A percentile compares a stretch with the other conserved stretches of the same genome.
Conservation (phyloP, 2,888 invertebrate genomes). For the Hydriomena furcata region DNA sequence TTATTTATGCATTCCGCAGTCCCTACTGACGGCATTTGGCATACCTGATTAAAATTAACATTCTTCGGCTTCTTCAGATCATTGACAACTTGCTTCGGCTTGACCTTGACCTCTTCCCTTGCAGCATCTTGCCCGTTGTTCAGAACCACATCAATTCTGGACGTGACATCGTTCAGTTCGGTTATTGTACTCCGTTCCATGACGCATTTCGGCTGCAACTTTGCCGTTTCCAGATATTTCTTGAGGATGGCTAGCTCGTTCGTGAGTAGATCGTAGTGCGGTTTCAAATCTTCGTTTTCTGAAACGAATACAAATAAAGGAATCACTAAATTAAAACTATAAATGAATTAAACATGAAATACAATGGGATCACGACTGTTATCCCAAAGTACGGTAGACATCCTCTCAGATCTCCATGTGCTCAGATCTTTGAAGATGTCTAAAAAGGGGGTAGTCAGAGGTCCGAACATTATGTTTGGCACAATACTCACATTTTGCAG, state of each 20-base stretch:
- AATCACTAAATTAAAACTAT: no score
- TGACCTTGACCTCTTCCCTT: constrained; percentile 41
- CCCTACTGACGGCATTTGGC: no score
- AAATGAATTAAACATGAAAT: no score
- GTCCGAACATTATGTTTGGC: no score
- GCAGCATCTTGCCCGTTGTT: constrained; percentile 54
- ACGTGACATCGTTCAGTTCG: constrained; percentile 40
- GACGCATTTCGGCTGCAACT: constrained; percentile 48
- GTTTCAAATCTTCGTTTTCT: constrained; percentile 44
- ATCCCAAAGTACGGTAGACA: no score
- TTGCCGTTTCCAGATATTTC: constrained; percentile 52
- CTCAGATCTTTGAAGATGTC: no score
- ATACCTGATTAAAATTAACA: constrained; percentile 66
- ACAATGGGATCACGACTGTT: no score
- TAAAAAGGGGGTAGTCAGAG: no score
- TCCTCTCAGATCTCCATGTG: no score
- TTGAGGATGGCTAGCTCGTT: constrained; percentile 56
- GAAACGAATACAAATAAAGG: not conserved
- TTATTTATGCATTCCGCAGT: no score
- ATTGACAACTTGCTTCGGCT: constrained; percentile 59
- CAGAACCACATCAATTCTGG: constrained; percentile 41
- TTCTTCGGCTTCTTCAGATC: constrained; percentile 71
- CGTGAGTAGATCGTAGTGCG: constrained; percentile 55
- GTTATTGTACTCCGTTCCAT: constrained; percentile 57
- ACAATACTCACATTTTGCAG: no score